phyloP scores from a whole-genome alignment of 2,888 invertebrate genomes.

The Zele albiditarsus region DNA sequence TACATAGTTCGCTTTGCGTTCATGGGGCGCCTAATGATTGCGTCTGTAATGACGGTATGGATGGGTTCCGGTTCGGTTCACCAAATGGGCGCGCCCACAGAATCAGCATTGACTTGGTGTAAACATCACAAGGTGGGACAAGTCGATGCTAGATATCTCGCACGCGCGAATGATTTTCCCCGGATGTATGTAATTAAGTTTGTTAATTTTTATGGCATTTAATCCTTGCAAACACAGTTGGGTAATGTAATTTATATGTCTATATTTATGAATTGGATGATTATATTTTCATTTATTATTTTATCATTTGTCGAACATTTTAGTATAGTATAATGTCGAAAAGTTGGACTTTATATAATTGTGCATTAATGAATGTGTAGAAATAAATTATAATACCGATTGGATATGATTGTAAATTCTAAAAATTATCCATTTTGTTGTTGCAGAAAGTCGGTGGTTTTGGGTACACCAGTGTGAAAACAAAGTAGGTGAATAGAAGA shows the following conservation, averaged over 20 bases:
- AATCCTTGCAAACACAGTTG: not conserved
- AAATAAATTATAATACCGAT: not conserved
- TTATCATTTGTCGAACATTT: not conserved
- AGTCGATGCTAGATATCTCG: slow-evolving; percentile 20
- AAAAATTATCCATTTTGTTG: not conserved
- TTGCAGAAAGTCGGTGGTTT: slow-evolving; percentile 1
- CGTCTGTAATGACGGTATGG: slow-evolving; percentile 9
- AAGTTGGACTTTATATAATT: no score
- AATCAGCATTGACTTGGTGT: slow-evolving; percentile 27
- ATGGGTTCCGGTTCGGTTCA: slow-evolving; percentile 28
- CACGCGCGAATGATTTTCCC: slow-evolving; percentile 29
- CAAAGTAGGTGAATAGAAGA: not conserved
- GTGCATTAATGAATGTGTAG: not conserved
- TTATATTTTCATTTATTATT: not conserved
- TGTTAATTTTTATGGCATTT: slow-evolving; percentile 4
- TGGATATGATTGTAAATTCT: no score
- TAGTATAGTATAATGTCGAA: no score
- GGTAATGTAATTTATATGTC: not conserved
- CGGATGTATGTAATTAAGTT: slow-evolving; percentile 24
- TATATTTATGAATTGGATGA: not conserved
- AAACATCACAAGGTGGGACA: slow-evolving; percentile 17
- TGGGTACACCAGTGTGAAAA: not conserved
- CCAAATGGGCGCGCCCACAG: slow-evolving; percentile 18
- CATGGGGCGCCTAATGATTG: slow-evolving; percentile 23
- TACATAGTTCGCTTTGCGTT: slow-evolving; percentile 14